Evolutionary conservation across 92 coral and sea anemone genomes (phyloP).

Genomic region (Phenganax marumi): DNA sequence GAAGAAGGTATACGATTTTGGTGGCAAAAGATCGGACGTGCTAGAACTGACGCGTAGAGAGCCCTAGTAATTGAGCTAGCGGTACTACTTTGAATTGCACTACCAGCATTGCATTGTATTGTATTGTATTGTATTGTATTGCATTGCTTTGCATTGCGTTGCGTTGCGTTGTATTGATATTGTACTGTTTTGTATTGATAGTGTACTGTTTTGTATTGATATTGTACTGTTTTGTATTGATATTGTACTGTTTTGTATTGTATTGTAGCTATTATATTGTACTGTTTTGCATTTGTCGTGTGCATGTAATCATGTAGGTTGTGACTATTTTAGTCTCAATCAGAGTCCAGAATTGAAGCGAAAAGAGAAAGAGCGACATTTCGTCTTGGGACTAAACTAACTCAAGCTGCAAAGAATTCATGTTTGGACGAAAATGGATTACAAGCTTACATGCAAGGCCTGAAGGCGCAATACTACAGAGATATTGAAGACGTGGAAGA

Average conservation of each 20-base stretch:
- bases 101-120: background rate
- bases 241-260: background rate
- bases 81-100: no score
- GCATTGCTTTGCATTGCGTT: background rate
- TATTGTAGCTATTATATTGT: background rate
- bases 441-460: slow-evolving; percentile 71
- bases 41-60: no score
- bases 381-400: slow-evolving; percentile 80
- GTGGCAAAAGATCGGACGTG: no score
- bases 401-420: slow-evolving; percentile 91
- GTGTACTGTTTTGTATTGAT: background rate
- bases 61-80: no score
- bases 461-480: slow-evolving; percentile 69
- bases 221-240: background rate
- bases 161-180: background rate
- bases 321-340: slow-evolving; percentile 62
- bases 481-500: slow-evolving; percentile 68
- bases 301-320: background rate
- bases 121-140: background rate
- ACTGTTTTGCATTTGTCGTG: background rate
- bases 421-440: slow-evolving; percentile 83
- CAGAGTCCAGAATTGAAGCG: slow-evolving; percentile 61
- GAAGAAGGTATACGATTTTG: slow-evolving; percentile 58
- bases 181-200: background rate
- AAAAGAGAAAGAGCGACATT: slow-evolving; percentile 80